A percentile compares a stretch with the other conserved stretches of the same genome.
Evolutionary conservation across 2,797 vertebrate species (phyloP).

Genomic region (Pachyuromys duprasi): DNA sequence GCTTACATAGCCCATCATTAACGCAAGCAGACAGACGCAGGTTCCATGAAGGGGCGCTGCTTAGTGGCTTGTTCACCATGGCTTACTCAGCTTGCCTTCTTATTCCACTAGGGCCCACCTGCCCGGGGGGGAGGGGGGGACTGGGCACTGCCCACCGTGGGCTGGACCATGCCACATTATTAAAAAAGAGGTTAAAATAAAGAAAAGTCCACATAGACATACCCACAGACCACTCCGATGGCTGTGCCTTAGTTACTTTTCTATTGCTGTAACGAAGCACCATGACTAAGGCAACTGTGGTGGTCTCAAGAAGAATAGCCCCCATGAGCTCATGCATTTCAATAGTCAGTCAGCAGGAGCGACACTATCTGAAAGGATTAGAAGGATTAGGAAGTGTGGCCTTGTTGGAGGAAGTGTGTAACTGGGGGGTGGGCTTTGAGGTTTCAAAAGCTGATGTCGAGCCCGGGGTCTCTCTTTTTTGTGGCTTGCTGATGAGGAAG

Average conservation of each 20-base stretch:
- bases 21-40: neutral
- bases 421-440: neutral
- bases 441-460: neutral
- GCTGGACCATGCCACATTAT: neutral
- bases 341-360: neutral
- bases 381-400: neutral
- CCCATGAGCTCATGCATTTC: neutral
- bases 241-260: neutral
- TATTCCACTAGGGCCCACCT: neutral
- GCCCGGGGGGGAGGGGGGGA: too few relatives aligned
- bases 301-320: neutral
- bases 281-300: neutral
- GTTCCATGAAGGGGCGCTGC: neutral
- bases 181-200: neutral
- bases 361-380: neutral
- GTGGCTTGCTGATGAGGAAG: neutral
- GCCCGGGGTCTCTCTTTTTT: neutral
- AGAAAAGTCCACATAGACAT: neutral
- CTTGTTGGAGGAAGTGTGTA: neutral
- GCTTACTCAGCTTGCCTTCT: neutral
- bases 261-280: neutral
- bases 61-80: neutral
- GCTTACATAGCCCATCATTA: too few relatives aligned
- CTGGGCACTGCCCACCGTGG: neutral
- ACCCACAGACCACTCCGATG: neutral